These are phyloP conservation scores for Drosophila hydei DNA, from an alignment of 1,140 invertebrate species.

Conservation along the genomic window DNA sequence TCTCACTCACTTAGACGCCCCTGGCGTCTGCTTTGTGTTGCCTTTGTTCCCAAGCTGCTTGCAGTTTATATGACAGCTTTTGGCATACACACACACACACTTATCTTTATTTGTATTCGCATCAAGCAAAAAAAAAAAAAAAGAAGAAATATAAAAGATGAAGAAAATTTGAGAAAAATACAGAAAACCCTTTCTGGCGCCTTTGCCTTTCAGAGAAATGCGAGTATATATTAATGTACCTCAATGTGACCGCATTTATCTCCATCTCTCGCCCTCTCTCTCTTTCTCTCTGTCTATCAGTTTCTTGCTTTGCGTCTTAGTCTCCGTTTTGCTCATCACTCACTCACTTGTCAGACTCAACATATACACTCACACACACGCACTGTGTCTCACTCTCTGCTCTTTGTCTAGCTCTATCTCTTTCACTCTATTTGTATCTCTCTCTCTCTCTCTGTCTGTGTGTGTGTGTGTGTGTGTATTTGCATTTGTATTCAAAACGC, in stretches of 20 bases:
- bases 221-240: slow-evolving; percentile 70
- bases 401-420: slow-evolving; percentile 6
- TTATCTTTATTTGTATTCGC: slow-evolving; percentile 55
- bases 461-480: slow-evolving; percentile 47
- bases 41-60: slow-evolving; percentile 50
- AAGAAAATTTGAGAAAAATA: slow-evolving; percentile 21
- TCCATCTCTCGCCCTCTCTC: slow-evolving; percentile 19
- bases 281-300: slow-evolving; percentile 6
- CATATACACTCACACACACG: slow-evolving; percentile 30
- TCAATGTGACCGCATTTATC: slow-evolving; percentile 74
- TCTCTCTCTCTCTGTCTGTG: not conserved
- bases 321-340: slow-evolving; percentile 57
- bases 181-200: slow-evolving; percentile 46
- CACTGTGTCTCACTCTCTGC: not conserved
- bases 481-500: slow-evolving; percentile 80
- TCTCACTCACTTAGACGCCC: slow-evolving; percentile 31
- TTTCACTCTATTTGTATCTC: not conserved
- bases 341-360: slow-evolving; percentile 58
- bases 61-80: slow-evolving; percentile 59
- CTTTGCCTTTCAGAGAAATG: slow-evolving; percentile 53
- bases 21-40: slow-evolving; percentile 57
- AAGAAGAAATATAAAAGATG: slow-evolving; percentile 3
- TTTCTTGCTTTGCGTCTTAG: not conserved
- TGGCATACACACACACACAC: slow-evolving; percentile 35
- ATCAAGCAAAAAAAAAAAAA: slow-evolving; percentile 29